Evolutionary conservation across 2,888 invertebrate genomes (phyloP).

Genomic region (Tetanocera ferruginea): DNA sequence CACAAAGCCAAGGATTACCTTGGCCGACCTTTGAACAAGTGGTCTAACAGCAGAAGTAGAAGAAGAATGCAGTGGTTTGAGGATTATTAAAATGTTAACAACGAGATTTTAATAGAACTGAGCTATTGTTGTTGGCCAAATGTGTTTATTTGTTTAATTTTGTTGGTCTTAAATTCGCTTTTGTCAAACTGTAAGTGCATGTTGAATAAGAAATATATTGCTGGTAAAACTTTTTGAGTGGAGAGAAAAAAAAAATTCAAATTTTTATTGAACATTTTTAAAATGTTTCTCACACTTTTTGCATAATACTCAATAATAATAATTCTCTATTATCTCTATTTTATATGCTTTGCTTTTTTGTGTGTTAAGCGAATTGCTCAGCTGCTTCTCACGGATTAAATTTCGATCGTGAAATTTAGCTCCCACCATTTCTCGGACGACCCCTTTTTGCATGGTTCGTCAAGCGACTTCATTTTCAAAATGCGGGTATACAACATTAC

Average conservation of each 20-base stretch:
- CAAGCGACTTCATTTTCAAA: neutral
- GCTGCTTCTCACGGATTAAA: slow-evolving; percentile 30
- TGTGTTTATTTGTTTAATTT: neutral
- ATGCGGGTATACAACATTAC: neutral
- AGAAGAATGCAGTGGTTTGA: too few species aligned
- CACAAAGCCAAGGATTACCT: neutral
- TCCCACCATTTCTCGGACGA: slow-evolving; percentile 29
- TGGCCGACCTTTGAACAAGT: neutral
- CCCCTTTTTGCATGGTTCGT: slow-evolving; percentile 18
- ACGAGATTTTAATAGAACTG: neutral
- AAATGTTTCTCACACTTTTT: slow-evolving; percentile 11
- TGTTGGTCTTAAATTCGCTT: too few species aligned
- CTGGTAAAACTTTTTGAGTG: too few species aligned
- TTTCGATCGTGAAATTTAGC: slow-evolving; percentile 30
- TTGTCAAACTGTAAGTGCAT: too few species aligned
- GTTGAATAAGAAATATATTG: too few species aligned
- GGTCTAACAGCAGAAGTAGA: neutral
- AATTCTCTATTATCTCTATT: neutral
- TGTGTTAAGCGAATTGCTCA: neutral
- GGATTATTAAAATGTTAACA: slow-evolving; percentile 21
- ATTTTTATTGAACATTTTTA: too few species aligned
- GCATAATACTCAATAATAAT: slow-evolving; percentile 13
- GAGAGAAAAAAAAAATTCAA: too few species aligned
- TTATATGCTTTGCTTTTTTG: neutral
- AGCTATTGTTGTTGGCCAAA: neutral